Conservation (phyloP, 2,888 invertebrate genomes). For the Dryadula phaetusa region DNA sequence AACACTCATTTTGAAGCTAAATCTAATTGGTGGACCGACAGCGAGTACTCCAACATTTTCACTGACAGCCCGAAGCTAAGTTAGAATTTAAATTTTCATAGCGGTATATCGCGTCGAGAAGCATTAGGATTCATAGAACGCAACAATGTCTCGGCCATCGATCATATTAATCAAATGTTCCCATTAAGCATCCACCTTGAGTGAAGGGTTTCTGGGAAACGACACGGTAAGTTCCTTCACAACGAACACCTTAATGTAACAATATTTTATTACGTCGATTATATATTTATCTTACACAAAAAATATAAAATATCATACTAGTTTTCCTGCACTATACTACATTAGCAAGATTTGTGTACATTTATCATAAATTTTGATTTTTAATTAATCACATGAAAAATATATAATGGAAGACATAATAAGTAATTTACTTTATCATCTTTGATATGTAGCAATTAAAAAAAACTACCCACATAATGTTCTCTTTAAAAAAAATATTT, state of each 20-base stretch:
- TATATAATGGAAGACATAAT: too few relatives aligned
- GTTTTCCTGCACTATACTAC: too few relatives aligned
- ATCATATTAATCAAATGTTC: slow-evolving; percentile 71
- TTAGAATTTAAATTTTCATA: slow-evolving; percentile 81
- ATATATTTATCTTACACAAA: too few relatives aligned
- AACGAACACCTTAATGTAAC: neutral
- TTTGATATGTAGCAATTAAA: too few relatives aligned
- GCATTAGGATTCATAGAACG: slow-evolving; percentile 76
- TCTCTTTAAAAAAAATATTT: too few relatives aligned
- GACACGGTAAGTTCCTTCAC: neutral
- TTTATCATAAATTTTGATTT: too few relatives aligned
- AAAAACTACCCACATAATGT: too few relatives aligned
- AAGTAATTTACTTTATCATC: too few relatives aligned
- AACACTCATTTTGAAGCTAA: slow-evolving; percentile 77
- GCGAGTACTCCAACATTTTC: slow-evolving; percentile 76
- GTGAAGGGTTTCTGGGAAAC: slow-evolving; percentile 26
- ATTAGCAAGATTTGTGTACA: too few relatives aligned
- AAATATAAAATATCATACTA: too few relatives aligned
- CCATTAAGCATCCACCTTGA: slow-evolving; percentile 30
- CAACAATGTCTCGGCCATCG: slow-evolving; percentile 57
- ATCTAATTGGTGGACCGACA: slow-evolving; percentile 72
- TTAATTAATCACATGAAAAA: too few relatives aligned
- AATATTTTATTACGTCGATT: too few relatives aligned
- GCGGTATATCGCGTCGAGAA: slow-evolving; percentile 67
- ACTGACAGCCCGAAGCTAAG: slow-evolving; percentile 69